These are phyloP conservation scores for Clarias pachynema DNA, from an alignment of 2,797 vertebrate genomes.

Conservation along the genomic window DNA sequence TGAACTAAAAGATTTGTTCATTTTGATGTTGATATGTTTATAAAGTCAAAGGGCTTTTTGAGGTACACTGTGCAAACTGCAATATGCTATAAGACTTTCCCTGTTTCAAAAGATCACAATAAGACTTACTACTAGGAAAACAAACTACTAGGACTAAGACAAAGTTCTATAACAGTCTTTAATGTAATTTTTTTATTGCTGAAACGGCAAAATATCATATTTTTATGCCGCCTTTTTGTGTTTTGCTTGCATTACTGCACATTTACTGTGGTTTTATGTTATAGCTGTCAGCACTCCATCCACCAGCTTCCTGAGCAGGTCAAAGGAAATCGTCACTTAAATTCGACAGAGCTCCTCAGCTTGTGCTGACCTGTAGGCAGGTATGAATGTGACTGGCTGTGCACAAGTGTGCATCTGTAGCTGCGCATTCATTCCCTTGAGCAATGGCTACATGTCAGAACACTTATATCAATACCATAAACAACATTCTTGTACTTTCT, in stretches of 20 bases:
- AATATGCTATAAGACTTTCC: neutral
- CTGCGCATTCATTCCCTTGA: conserved; percentile 21
- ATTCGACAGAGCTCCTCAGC: conserved; percentile 47
- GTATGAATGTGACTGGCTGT: conserved; percentile 12
- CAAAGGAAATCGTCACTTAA: neutral
- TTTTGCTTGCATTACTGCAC: neutral
- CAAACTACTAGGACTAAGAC: neutral
- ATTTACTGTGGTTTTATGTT: neutral
- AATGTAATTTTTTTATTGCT: neutral
- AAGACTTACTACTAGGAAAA: neutral
- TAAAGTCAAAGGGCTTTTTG: neutral
- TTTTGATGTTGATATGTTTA: no score
- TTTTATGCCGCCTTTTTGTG: neutral
- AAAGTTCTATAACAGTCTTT: neutral
- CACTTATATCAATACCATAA: conserved; percentile 20
- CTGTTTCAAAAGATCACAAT: neutral
- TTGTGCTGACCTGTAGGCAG: conserved; percentile 53
- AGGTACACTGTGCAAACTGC: neutral
- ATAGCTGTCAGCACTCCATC: neutral
- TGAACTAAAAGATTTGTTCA: no score
- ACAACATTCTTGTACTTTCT: neutral
- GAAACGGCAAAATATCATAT: neutral
- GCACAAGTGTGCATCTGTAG: conserved; percentile 20
- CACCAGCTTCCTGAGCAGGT: neutral
- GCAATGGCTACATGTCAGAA: conserved; percentile 43